phyloP scores from a whole-genome alignment of 2,888 invertebrate genomes.

The Clusia tigrina region DNA sequence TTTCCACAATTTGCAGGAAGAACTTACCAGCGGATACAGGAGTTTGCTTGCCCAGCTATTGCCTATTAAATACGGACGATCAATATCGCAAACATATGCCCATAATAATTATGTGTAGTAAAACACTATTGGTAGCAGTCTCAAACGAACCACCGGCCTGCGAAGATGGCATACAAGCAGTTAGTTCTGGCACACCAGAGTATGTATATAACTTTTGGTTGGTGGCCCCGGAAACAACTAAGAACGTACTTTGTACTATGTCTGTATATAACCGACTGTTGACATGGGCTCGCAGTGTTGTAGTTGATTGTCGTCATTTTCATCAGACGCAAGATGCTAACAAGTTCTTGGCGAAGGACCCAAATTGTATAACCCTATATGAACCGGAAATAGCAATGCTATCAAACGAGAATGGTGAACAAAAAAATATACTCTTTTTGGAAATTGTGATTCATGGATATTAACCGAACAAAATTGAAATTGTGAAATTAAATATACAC shows the following conservation, averaged over 20 bases:
- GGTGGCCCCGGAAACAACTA: slow-evolving; percentile 48
- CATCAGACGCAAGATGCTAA: slow-evolving; percentile 43
- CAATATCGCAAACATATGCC: slow-evolving; percentile 47
- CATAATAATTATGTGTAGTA: slow-evolving; percentile 49
- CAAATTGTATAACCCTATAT: slow-evolving; percentile 46
- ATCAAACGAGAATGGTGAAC: slow-evolving; percentile 40
- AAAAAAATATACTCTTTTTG: slow-evolving; percentile 40
- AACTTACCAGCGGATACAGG: slow-evolving; percentile 44
- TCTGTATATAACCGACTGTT: slow-evolving; percentile 47
- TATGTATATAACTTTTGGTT: too few relatives aligned
- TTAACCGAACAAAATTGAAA: background rate
- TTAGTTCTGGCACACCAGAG: too few relatives aligned
- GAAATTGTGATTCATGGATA: slow-evolving; percentile 51
- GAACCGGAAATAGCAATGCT: slow-evolving; percentile 48
- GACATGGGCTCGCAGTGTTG: slow-evolving; percentile 46
- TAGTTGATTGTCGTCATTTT: slow-evolving; percentile 46
- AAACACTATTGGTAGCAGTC: slow-evolving; percentile 42
- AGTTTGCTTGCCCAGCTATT: slow-evolving; percentile 48
- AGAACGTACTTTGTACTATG: slow-evolving; percentile 45
- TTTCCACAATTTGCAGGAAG: too few relatives aligned
- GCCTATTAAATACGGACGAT: slow-evolving; percentile 45
- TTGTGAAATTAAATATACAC: background rate
- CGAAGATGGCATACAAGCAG: too few relatives aligned
- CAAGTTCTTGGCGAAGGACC: slow-evolving; percentile 43
- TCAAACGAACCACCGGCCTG: too few relatives aligned